Evolutionary conservation across 2,113 vertebrate genomes (phyloP).

Genomic region (Lepisosteus osseus): DNA sequence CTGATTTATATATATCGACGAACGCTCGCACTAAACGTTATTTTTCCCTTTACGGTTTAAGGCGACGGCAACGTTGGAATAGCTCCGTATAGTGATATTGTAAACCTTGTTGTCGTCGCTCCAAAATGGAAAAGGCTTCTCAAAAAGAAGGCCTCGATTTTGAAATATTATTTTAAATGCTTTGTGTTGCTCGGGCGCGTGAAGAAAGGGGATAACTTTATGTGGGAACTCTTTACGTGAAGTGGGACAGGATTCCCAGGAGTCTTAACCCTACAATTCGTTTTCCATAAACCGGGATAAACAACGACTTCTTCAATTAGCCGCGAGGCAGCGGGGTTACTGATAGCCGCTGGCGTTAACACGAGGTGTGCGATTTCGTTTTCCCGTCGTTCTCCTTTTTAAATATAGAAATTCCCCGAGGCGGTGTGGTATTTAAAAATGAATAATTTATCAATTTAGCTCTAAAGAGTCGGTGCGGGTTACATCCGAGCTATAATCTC

Average conservation of each 20-base stretch:
- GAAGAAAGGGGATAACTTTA: too few species aligned
- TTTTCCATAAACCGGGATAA: slow-evolving; percentile 54
- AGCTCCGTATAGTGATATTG: too few species aligned
- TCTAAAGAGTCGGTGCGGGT: slow-evolving; percentile 31
- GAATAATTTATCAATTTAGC: slow-evolving; percentile 73
- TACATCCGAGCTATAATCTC: slow-evolving; percentile 54
- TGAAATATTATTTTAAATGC: too few species aligned
- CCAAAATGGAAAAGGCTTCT: too few species aligned
- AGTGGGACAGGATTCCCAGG: slow-evolving; percentile 19
- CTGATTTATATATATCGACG: too few species aligned
- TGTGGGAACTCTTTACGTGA: too few species aligned
- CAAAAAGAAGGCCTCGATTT: too few species aligned
- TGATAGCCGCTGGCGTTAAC: slow-evolving; percentile 62
- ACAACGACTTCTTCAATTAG: slow-evolving; percentile 60
- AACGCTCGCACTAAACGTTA: too few species aligned
- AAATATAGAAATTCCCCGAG: slow-evolving; percentile 61
- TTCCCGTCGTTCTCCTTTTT: slow-evolving; percentile 60
- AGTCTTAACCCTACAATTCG: slow-evolving; percentile 50
- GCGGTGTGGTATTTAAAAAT: slow-evolving; percentile 61
- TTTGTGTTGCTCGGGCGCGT: too few species aligned
- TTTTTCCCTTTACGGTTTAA: too few species aligned
- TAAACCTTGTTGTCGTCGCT: too few species aligned
- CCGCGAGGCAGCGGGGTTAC: slow-evolving; percentile 56
- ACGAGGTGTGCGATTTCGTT: slow-evolving; percentile 46
- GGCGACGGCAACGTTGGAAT: too few species aligned